phyloP scores from a whole-genome alignment of 92 coral and sea anemone genomes.

The Paramuricea clavata region DNA sequence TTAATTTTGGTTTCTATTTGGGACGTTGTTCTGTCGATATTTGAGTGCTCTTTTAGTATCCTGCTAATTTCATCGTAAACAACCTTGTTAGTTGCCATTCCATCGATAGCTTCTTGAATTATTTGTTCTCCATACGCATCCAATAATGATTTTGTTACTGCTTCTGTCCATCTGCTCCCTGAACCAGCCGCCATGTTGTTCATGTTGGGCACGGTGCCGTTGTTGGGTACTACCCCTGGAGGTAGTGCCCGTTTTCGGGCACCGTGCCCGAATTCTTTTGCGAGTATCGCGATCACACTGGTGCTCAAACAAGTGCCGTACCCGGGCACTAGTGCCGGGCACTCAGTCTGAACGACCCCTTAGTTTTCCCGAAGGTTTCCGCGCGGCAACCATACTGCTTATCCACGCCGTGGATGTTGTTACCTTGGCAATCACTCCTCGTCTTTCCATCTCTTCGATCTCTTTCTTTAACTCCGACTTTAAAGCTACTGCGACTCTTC shows the following conservation, averaged over 20 bases:
- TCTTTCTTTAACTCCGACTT: slow-evolving; percentile 20
- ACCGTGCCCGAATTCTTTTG: no score
- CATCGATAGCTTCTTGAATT: slow-evolving; percentile 40
- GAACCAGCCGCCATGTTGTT: no score
- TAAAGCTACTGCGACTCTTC: slow-evolving; percentile 34
- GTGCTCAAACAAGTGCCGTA: no score
- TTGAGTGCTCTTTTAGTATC: slow-evolving; percentile 13
- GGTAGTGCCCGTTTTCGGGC: no score
- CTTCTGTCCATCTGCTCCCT: slow-evolving; percentile 25
- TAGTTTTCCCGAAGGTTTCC: no score
- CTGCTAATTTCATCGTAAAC: slow-evolving; percentile 15
- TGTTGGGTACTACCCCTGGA: no score
- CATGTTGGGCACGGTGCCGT: no score
- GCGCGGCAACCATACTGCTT: slow-evolving; percentile 31
- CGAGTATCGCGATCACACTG: no score
- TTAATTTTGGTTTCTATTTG: slow-evolving; percentile 49
- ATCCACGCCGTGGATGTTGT: slow-evolving; percentile 1
- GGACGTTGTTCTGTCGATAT: slow-evolving; percentile 38
- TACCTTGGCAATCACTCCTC: slow-evolving; percentile 21
- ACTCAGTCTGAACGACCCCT: no score
- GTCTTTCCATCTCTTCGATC: slow-evolving; percentile 37
- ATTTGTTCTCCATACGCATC: slow-evolving; percentile 40
- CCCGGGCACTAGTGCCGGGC: no score
- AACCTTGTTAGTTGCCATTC: slow-evolving; percentile 39
- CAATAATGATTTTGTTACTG: slow-evolving; percentile 24